Base-by-base conservation (phyloP, 2,888 invertebrate genomes). In the Agrochola circellaris region DNA sequence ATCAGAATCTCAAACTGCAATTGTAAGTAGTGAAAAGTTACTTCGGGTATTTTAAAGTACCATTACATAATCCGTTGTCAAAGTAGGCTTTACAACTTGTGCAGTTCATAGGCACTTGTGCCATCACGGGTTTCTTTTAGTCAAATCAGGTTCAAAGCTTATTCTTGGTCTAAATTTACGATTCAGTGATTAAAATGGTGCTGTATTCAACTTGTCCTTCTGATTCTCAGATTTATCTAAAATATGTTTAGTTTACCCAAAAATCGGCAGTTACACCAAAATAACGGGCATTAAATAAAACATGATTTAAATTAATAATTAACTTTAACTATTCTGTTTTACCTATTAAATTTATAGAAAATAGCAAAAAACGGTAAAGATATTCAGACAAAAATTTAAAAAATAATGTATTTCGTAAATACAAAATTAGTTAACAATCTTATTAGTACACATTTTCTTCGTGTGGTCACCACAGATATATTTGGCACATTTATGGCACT, bases 71-170 rank as follows among this genome's bases (percentile, higher is more conserved):
- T 75, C 75, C 54, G 58, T 51, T 75, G 69, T 79, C 34, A 61
- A 79, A 82, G 75, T 79, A 83, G 66, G 72, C 83, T 83, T 82
- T 70, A 69, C 42, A 83, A 83, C 62, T 82, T 75, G 54, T 48
- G 74, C 73, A 38, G 70, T 82, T 78, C 48, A 74, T 73, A 79
- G 68, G 83, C 71, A 74, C 73, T 78, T 82, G n/a, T 30, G 61
- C n/a, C n/a, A 58, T 70, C 65, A 34, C 23, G 68, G 45, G 56
- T 79, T 68, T 74, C 6, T 78, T 77, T 64, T n/a, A 62, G 51
- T 56, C 26, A 48, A 54, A 69, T 71, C 6, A 26, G 38, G 3
- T 42, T 23, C 15, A 13, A 54, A 42, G 34, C 54, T 64, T 62
- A 3, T 51, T n/a, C 66, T 30, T 26, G 2, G 13, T 17, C 17